Base-by-base conservation (phyloP, 2,888 invertebrate species). In the Abscondita cerata region DNA sequence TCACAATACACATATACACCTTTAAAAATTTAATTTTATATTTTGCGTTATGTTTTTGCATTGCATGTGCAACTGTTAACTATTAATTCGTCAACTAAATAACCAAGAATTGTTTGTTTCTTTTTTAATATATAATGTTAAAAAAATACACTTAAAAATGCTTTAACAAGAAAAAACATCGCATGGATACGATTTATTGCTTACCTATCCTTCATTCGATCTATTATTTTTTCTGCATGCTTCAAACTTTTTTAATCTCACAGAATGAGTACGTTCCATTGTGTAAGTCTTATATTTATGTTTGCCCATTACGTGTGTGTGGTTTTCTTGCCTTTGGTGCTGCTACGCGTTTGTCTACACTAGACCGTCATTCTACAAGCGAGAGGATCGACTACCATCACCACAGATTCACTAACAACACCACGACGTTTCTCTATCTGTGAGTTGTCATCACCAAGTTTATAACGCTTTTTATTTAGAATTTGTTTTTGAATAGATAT, bases 321-420 rank as follows among this genome's bases (percentile, higher is more conserved):
- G 61, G 59, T 66, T 57, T 68, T 58, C 64, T 58, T 66, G 64
- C 53, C 57, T 56, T 58, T 68, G 66, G 66, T 66, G 59, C 67
- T 63, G 50, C 66, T 62, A 64, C 58, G 67, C 64, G 57, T 66
- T 57, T 64, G 59, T 60, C 68, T 67, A 65, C 69, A 64, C 62
- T 72, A 78, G 78, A 75, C 75, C 75, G 63, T 76, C 73, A 70
- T 76, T 76, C 76, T 77, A 70, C 78, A 76, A 71, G 71, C 76
- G 76, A 77, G 76, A 76, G 76, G 78, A 75, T 74, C 78, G 69
- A 71, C 75, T 71, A 73, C 70, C 67, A 70, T 70, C 72, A 71
- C 73, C 76, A 71, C 68, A 70, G 77, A 78, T 73, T 72, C 74
- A 72, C 68, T 76, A 75, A 77, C 74, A 73, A 72, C 73, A 69